Percentiles rank a stretch among this genome's conserved stretches.
Conservation (phyloP, 2,113 vertebrate species). For the Phylloscopus whistleri region DNA sequence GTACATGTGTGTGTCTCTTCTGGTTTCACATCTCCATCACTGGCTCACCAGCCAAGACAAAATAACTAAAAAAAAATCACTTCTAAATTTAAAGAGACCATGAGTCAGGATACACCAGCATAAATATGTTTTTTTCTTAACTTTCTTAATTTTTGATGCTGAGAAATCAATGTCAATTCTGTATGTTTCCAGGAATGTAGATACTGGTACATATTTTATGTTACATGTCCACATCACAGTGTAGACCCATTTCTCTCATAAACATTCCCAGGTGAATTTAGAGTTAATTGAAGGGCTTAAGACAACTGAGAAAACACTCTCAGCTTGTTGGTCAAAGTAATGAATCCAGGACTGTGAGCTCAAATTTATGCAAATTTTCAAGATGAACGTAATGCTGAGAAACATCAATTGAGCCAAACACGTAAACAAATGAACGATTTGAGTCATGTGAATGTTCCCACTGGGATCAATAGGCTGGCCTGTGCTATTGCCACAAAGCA, state of each 20-base stretch:
- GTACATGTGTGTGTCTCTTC: background rate
- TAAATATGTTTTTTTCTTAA: background rate
- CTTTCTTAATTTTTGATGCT: background rate
- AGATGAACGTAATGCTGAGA: background rate
- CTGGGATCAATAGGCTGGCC: background rate
- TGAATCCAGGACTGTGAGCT: background rate
- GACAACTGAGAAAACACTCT: background rate
- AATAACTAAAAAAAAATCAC: accelerated
- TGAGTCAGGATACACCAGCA: background rate
- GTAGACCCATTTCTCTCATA: background rate
- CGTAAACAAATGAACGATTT: background rate
- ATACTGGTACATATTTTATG: background rate
- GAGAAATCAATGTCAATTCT: background rate
- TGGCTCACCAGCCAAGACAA: background rate
- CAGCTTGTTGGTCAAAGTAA: background rate
- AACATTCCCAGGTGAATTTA: background rate
- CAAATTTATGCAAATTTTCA: background rate
- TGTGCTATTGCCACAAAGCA: background rate
- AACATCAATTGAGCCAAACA: background rate
- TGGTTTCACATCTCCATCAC: background rate
- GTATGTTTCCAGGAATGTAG: background rate
- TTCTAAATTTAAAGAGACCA: background rate
- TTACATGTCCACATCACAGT: background rate
- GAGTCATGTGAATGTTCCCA: background rate
- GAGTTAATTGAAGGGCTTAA: background rate